These are phyloP conservation scores for Manis pentadactyla DNA, from an alignment of 2,797 vertebrate species.

Conservation along the genomic window DNA sequence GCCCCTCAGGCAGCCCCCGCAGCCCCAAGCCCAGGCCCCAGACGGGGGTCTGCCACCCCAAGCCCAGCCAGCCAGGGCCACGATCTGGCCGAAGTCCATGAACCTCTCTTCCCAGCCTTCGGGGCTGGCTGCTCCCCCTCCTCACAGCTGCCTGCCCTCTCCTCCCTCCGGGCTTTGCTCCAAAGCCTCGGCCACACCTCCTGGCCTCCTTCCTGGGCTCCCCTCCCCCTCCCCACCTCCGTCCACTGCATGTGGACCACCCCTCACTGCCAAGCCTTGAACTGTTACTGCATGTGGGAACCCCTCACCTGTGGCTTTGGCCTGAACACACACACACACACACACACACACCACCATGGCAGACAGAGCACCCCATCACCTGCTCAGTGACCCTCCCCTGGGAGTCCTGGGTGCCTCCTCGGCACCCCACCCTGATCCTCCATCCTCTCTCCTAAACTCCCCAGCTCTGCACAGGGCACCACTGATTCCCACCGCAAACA, in stretches of 20 bases:
- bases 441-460: neutral
- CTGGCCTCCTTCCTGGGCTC: neutral
- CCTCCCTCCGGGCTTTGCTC: neutral
- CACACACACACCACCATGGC: accelerated
- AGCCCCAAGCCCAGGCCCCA: neutral
- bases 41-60: neutral
- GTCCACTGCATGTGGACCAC: neutral
- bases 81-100: too few species aligned
- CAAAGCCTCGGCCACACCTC: accelerated
- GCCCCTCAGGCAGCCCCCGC: neutral
- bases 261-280: neutral
- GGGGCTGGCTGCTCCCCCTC: neutral
- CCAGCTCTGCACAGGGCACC: neutral
- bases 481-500: accelerated
- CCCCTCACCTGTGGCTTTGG: neutral
- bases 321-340: neutral
- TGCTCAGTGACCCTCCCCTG: accelerated
- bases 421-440: neutral
- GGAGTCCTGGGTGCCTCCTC: neutral
- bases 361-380: neutral
- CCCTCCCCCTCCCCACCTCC: neutral
- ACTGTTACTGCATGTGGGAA: neutral
- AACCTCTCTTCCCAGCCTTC: neutral
- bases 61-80: accelerated
- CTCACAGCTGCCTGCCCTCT: neutral